These are phyloP conservation scores for Platynereis dumerilii DNA, from an alignment of 2,888 invertebrate genomes.

Conservation along the genomic window DNA sequence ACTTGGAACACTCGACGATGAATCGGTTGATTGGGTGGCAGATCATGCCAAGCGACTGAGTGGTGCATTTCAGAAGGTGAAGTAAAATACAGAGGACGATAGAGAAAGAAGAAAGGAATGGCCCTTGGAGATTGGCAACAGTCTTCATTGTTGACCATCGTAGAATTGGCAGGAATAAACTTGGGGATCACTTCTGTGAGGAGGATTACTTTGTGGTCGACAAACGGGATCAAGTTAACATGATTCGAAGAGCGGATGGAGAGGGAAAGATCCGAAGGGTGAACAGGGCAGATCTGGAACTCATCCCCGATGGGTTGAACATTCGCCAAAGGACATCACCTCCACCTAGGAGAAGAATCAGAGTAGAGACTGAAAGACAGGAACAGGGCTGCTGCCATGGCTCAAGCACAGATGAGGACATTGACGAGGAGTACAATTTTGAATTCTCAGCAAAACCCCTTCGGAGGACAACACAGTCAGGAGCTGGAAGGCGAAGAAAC, in stretches of 20 bases:
- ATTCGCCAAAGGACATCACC: no score
- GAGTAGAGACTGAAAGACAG: no score
- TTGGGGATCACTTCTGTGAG: neutral
- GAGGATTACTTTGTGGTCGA: neutral
- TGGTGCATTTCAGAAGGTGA: neutral
- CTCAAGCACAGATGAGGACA: no score
- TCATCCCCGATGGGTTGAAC: neutral
- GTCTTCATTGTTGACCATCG: neutral
- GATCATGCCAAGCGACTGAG: neutral
- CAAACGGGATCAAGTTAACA: neutral
- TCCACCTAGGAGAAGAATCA: no score
- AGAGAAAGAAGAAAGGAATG: constrained; percentile 1
- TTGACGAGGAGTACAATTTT: no score
- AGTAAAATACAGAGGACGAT: neutral
- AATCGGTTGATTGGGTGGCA: neutral
- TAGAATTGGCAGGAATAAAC: neutral
- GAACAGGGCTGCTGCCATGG: no score
- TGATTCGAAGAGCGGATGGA: neutral
- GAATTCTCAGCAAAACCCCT: no score
- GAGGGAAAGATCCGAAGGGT: neutral
- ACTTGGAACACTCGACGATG: neutral
- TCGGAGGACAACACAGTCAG: no score
- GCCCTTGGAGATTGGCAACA: neutral
- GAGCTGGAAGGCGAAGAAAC: no score
- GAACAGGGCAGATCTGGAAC: neutral